Base-by-base conservation (phyloP, 2,113 vertebrate species). In the Brachypteracias leptosomus region DNA sequence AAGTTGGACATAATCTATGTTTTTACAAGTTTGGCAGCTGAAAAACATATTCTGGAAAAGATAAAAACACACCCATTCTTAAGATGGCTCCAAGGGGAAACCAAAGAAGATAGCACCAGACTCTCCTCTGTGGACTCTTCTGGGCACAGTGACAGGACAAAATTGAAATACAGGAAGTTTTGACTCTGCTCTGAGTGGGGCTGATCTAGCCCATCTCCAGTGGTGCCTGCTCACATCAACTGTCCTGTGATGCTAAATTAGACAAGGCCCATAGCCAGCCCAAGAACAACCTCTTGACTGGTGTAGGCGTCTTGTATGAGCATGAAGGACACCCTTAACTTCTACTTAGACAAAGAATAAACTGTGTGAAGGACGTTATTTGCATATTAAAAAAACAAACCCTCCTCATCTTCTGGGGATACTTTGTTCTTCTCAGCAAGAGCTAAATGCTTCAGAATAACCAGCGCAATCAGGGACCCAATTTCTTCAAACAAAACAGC, bases 401-500 rank as follows among this genome's bases (percentile, higher is more conserved):
- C 36, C 63, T 91, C 68, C 29, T n/a, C n/a, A 38, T 85, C n/a
- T 90, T 88, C 46, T 78, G 40, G 77, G 36, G 29, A 62, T 82
- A 54, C 51, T 94, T 90, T 88, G 44, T 33, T 87, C 59, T 77
- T 77, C 68, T 84, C 55, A 44, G 42, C 20, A 24, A 68, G 44
- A 46, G 28, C 93, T 42, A 84, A 83, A 77, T n/a, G 57, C n/a
- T 82, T 73, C 65, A 85, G 85, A 93, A 80, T n/a, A 90, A 61
- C 73, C 59, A 57, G 40, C 15, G 73, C 59, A 90, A 81, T 62
- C 74, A 74, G 78, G 65, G 46, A 78, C 61, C 61, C 1, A 2
- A 58, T 78, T 88, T 90, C 83, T 82, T 92, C 78, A 92, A 92
- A 88, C 55, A 85, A 85, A 77, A 47, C 78, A 78, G 65, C 82